These are phyloP conservation scores for Silurus glanis DNA, from an alignment of 2,113 vertebrate species.

Conservation along the genomic window DNA sequence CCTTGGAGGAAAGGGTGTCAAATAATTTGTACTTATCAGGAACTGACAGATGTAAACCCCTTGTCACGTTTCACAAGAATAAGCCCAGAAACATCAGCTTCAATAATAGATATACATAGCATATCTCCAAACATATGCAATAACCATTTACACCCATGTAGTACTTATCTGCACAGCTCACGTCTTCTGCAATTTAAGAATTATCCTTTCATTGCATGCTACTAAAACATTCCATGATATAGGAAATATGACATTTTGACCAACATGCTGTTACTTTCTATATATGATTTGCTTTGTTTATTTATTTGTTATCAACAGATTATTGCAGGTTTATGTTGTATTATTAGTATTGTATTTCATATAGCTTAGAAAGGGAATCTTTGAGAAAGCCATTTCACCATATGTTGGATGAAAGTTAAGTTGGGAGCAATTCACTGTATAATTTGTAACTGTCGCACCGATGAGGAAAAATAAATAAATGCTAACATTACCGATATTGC, in stretches of 20 bases:
- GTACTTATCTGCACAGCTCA: background rate
- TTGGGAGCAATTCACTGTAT: background rate
- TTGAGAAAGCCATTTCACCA: background rate
- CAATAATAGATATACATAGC: constrained; percentile 2
- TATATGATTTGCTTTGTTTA: background rate
- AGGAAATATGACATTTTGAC: background rate
- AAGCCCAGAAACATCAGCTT: constrained; percentile 14
- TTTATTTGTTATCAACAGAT: background rate
- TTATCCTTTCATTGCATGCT: background rate
- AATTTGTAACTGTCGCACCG: background rate
- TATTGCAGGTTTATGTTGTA: background rate
- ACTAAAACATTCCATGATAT: background rate
- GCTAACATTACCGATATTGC: background rate
- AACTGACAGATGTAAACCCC: constrained; percentile 27
- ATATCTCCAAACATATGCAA: constrained; percentile 9
- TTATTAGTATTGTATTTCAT: background rate
- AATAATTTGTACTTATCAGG: constrained; percentile 43
- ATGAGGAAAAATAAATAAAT: background rate
- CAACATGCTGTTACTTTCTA: background rate
- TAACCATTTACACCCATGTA: background rate
- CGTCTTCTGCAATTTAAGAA: background rate
- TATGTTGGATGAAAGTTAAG: background rate
- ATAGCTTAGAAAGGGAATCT: background rate
- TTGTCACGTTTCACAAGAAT: constrained; percentile 20
- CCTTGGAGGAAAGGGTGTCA: constrained; percentile 34